Percentiles rank a stretch among this genome's conserved stretches.
Evolutionary conservation across 1,140 invertebrate genomes (phyloP).

Genomic region (Bombus confusus): DNA sequence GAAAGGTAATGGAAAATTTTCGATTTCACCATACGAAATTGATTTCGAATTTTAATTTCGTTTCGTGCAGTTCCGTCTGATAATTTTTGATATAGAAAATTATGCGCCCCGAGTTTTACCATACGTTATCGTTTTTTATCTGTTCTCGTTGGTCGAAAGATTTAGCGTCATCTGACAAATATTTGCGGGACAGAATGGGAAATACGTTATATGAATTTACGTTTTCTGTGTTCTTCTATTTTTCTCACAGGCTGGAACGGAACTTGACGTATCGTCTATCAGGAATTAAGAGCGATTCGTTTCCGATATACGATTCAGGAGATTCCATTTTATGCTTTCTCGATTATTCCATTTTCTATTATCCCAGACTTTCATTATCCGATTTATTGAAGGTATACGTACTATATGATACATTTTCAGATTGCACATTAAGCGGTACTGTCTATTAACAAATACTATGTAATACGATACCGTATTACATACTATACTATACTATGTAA

Average conservation of each 20-base stretch:
- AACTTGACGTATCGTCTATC: neutral
- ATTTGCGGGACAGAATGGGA: neutral
- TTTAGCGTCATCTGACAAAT: neutral
- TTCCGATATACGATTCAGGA: neutral
- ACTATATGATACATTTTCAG: neutral
- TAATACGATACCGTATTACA: neutral
- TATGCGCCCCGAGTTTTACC: neutral
- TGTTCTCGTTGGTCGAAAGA: constrained; percentile 11
- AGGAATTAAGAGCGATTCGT: constrained; percentile 12
- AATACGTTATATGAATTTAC: neutral
- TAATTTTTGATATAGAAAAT: neutral
- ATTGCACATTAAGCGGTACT: neutral
- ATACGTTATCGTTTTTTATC: neutral
- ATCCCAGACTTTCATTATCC: constrained; percentile 29
- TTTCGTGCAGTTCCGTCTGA: neutral
- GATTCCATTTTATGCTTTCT: constrained; percentile 23
- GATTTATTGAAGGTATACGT: constrained; percentile 3
- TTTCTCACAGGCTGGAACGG: too few relatives aligned
- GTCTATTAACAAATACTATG: neutral
- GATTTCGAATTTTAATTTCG: constrained; percentile 6
- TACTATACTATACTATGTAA: too few relatives aligned
- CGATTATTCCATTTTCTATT: constrained; percentile 27
- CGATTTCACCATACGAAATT: neutral
- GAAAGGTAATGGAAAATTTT: neutral
- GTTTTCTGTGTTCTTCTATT: neutral